Evolutionary conservation across 2,888 invertebrate genomes (phyloP).

Genomic region (Tipula confusa): DNA sequence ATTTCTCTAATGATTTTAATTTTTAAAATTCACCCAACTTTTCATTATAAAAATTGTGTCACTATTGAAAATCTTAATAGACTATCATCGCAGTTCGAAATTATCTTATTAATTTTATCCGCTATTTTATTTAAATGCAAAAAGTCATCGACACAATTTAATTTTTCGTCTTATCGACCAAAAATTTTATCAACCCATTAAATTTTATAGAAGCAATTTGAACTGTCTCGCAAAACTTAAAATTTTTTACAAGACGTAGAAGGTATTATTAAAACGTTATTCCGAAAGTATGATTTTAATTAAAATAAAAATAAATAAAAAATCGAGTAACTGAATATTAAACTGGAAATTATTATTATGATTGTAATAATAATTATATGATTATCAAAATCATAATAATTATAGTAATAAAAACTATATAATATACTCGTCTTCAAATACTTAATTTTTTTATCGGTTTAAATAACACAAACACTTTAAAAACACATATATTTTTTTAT

Average conservation of each 20-base stretch:
- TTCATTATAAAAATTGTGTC: no score
- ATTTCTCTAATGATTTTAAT: no score
- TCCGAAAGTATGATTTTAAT: neutral
- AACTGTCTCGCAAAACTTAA: neutral
- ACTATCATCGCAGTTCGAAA: no score
- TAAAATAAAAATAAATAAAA: neutral
- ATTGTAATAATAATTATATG: neutral
- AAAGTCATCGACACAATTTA: no score
- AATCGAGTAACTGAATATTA: neutral
- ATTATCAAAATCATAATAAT: neutral
- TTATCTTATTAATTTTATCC: no score
- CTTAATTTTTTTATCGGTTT: neutral
- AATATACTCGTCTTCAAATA: neutral
- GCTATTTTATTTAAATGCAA: no score
- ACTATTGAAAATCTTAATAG: no score
- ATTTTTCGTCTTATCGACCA: neutral
- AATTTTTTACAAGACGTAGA: neutral
- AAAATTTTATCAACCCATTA: neutral
- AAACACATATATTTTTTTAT: neutral
- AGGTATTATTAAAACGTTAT: neutral
- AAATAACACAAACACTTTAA: neutral
- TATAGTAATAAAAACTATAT: neutral
- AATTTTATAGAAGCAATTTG: neutral
- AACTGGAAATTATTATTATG: neutral
- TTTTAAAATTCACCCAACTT: no score